phyloP scores from a whole-genome alignment of 1,140 invertebrate genomes.

The Cryptotermes secundus region DNA sequence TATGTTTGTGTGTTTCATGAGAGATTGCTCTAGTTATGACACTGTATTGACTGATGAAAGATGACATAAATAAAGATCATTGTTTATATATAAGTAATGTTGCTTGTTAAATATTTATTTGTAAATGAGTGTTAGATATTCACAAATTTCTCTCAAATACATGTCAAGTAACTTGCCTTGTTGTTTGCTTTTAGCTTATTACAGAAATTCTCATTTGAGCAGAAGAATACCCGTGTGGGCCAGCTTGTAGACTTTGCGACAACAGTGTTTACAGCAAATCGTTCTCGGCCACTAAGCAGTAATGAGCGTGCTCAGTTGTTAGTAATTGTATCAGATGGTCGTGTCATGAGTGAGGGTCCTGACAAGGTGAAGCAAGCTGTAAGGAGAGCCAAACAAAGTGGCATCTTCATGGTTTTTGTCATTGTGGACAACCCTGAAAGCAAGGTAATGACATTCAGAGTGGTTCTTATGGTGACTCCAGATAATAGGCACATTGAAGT shows the following conservation, averaged over 20 bases:
- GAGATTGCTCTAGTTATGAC: too few relatives aligned
- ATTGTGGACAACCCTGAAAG: slow-evolving; percentile 92
- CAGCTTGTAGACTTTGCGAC: slow-evolving; percentile 77
- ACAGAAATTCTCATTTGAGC: slow-evolving; percentile 76
- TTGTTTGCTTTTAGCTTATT: slow-evolving; percentile 53
- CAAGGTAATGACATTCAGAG: slow-evolving; percentile 60
- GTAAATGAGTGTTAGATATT: too few relatives aligned
- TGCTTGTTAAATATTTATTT: too few relatives aligned
- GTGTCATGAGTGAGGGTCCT: slow-evolving; percentile 87
- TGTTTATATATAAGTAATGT: too few relatives aligned
- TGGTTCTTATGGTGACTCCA: background rate
- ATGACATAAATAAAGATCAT: too few relatives aligned
- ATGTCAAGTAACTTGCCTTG: too few relatives aligned
- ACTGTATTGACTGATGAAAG: too few relatives aligned
- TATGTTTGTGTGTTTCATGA: too few relatives aligned
- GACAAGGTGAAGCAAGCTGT: slow-evolving; percentile 76
- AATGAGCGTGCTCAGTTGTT: slow-evolving; percentile 82
- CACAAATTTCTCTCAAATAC: too few relatives aligned
- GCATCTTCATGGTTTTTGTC: slow-evolving; percentile 93
- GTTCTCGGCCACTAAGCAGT: slow-evolving; percentile 50
- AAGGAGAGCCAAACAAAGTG: slow-evolving; percentile 70
- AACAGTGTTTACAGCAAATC: slow-evolving; percentile 58
- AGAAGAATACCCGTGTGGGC: slow-evolving; percentile 77
- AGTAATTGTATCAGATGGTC: slow-evolving; percentile 91
- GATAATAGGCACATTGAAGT: background rate